phyloP scores from a whole-genome alignment of 2,797 vertebrate genomes.

The Parambassis ranga region DNA sequence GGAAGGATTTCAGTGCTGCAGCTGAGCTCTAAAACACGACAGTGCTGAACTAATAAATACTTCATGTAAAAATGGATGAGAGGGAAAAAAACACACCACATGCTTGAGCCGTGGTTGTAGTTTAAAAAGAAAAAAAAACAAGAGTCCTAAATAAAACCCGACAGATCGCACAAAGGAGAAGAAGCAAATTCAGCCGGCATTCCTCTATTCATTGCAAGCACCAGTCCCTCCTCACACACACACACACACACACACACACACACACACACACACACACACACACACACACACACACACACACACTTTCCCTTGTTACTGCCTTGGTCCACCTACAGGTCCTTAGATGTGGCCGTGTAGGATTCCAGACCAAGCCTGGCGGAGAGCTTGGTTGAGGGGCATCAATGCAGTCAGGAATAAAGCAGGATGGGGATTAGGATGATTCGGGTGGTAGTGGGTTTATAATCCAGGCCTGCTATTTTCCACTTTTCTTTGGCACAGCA shows the following conservation, averaged over 20 bases:
- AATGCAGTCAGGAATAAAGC: conserved; percentile 61
- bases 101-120: conserved; percentile 44
- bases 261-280: background rate
- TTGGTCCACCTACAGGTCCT: conserved; percentile 44
- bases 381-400: no score
- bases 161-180: conserved; percentile 45
- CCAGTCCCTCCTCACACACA: conserved; percentile 30
- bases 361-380: conserved; percentile 1
- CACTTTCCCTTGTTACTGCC: conserved; percentile 13
- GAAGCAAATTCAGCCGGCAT: conserved; percentile 42
- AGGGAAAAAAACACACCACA: conserved; percentile 44
- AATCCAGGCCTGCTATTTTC: conserved; percentile 79
- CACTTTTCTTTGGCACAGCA: conserved; percentile 89
- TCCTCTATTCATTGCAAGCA: conserved; percentile 49
- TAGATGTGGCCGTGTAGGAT: conserved; percentile 2
- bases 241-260: background rate
- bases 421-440: conserved; percentile 31
- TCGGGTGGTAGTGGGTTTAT: background rate
- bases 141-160: conserved; percentile 27
- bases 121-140: conserved; percentile 15
- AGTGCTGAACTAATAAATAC: conserved; percentile 84
- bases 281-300: background rate
- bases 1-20: conserved; percentile 50
- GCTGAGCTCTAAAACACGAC: conserved; percentile 56
- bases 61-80: conserved; percentile 82